phyloP scores from a whole-genome alignment of 2,113 vertebrate genomes.

The Xyrauchen texanus region DNA sequence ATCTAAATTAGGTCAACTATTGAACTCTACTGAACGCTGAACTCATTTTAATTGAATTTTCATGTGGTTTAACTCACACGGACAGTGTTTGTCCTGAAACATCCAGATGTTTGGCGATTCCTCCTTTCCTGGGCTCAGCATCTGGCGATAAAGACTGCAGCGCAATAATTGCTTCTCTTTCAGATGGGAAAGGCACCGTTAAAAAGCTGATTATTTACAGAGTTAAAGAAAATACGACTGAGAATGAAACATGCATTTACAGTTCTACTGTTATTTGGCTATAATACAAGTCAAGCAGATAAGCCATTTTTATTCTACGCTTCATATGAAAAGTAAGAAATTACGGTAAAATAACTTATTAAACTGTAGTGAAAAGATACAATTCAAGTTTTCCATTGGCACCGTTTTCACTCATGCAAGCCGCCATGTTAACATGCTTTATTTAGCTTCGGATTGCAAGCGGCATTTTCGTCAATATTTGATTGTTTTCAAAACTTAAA shows the following conservation, averaged over 20 bases:
- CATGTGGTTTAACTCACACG: slow-evolving; percentile 68
- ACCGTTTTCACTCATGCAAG: slow-evolving; percentile 13
- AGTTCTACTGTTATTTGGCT: background rate
- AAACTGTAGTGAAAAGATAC: slow-evolving; percentile 65
- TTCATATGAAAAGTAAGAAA: background rate
- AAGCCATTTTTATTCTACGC: background rate
- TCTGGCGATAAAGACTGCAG: slow-evolving; percentile 74
- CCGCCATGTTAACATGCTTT: slow-evolving; percentile 36
- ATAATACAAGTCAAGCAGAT: background rate
- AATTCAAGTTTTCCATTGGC: slow-evolving; percentile 60
- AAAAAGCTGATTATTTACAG: slow-evolving; percentile 63
- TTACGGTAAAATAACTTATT: background rate
- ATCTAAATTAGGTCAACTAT: slow-evolving; percentile 16
- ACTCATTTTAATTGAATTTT: background rate
- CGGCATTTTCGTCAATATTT: slow-evolving; percentile 15
- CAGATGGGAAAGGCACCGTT: slow-evolving; percentile 75
- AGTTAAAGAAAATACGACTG: slow-evolving; percentile 45
- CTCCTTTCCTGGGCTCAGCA: slow-evolving; percentile 74
- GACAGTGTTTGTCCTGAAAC: slow-evolving; percentile 66
- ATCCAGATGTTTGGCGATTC: slow-evolving; percentile 70
- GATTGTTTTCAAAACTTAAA: background rate
- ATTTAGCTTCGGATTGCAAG: background rate
- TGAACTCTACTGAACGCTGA: background rate
- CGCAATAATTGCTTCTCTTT: slow-evolving; percentile 69
- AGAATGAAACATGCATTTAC: background rate